Evolutionary conservation across 2,113 vertebrate genomes (phyloP).

Genomic region (Campylorhamphus procurvoides): DNA sequence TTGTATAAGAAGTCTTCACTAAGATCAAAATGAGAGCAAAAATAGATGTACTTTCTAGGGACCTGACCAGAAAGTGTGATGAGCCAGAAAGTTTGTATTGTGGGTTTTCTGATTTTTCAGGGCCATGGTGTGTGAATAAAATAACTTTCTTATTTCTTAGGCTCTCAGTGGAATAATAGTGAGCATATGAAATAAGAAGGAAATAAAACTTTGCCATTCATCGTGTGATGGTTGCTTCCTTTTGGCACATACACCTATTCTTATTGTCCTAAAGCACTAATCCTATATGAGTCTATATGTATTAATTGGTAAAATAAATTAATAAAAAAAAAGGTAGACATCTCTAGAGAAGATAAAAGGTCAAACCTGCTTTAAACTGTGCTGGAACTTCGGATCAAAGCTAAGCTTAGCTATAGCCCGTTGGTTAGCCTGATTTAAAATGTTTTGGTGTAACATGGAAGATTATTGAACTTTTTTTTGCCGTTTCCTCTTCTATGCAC

Average conservation of each 20-base stretch:
- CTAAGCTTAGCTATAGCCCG: background rate
- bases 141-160: background rate
- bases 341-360: background rate
- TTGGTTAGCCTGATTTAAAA: background rate
- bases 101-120: background rate
- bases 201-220: background rate
- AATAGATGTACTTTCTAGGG: background rate
- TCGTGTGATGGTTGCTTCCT: background rate
- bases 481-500: background rate
- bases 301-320: background rate
- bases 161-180: background rate
- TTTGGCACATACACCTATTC: background rate
- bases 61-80: background rate
- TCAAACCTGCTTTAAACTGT: background rate
- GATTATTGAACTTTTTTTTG: constrained; percentile 1
- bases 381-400: background rate
- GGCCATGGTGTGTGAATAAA: background rate
- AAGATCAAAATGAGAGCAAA: background rate
- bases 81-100: background rate
- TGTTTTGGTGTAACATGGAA: background rate
- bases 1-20: background rate
- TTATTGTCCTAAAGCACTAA: background rate
- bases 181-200: background rate
- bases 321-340: background rate
- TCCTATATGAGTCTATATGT: background rate